Evolutionary conservation across 2,113 vertebrate genomes (phyloP), one percentile per base, ranked within the genome.

Genomic region (Colossoma macropomum): DNA sequence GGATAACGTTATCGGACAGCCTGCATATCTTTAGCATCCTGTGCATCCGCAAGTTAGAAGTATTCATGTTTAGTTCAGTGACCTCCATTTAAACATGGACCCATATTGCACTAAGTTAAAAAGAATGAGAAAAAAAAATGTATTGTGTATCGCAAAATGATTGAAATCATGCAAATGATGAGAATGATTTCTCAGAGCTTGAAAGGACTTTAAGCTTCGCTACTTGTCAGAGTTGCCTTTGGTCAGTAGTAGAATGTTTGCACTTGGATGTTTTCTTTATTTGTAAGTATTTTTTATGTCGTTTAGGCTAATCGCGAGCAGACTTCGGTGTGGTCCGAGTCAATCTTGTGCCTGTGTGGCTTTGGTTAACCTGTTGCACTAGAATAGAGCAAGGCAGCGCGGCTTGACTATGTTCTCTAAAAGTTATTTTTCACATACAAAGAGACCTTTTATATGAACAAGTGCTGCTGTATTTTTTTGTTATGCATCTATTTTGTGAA

Each of bases 381-480:
- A 88, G 80, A 86, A 82, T 77, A 84, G 80, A 84, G 79, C 71
- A 77, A 84, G 78, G 85, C 84, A 78, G 75, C 75, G 80, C 80
- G 74, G 71, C 82, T 72, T 71, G 83, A 88, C 82, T 79, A 62
- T 84, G 85, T 76, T 82, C 79, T 81, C 71, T 80, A 75, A 80
- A 85, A 87, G 84, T 84, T 81, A 81, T 81, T 88, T 88, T 87
- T 85, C 82, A 87, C 81, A 84, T 84, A 86, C 84, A 76, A 80
- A 85, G 80, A 85, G 78, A 81, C 80, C 74, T 85, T 86, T 88
- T 88, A 86, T 88, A 88, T 88, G 85, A 84, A 81, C 75, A 71
- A 86, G 82, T 83, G 82, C 87, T 88, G 87, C 87, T 88, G 87
- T 88, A 84, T 86, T 84, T 86, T 84, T 87, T 87, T 87, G 76